phyloP scores from a whole-genome alignment of 2,888 invertebrate species.

The Drosophila pseudotalamancana region DNA sequence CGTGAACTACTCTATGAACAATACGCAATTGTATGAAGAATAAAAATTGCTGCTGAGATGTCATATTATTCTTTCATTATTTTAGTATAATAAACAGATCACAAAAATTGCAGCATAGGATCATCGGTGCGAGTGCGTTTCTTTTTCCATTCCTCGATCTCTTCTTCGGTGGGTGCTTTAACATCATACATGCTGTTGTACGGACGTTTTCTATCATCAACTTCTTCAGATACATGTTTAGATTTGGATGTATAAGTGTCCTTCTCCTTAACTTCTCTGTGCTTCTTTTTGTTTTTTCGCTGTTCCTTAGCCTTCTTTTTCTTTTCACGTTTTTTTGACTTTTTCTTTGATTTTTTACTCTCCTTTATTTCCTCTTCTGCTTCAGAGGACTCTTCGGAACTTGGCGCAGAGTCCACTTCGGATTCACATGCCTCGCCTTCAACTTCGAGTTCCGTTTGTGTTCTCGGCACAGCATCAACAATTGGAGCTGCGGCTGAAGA shows the following conservation, averaged over 20 bases:
- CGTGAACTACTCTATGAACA: slow-evolving; percentile 97
- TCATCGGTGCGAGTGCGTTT: slow-evolving; percentile 94
- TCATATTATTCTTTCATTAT: neutral
- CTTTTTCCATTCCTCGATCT: slow-evolving; percentile 96
- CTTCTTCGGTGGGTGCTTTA: slow-evolving; percentile 94
- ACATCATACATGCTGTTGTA: slow-evolving; percentile 96
- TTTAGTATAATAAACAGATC: slow-evolving; percentile 4
- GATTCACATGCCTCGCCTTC: slow-evolving; percentile 80
- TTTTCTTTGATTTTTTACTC: slow-evolving; percentile 74
- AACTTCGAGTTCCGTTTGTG: slow-evolving; percentile 36
- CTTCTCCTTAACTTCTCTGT: slow-evolving; percentile 50
- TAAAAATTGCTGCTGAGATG: slow-evolving; percentile 1
- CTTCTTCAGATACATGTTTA: slow-evolving; percentile 83
- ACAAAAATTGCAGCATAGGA: slow-evolving; percentile 93
- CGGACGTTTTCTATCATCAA: slow-evolving; percentile 95
- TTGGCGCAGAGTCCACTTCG: slow-evolving; percentile 38
- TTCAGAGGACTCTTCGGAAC: slow-evolving; percentile 51
- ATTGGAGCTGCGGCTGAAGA: slow-evolving; percentile 9
- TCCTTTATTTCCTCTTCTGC: slow-evolving; percentile 49
- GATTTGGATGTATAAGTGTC: slow-evolving; percentile 69
- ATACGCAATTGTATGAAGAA: slow-evolving; percentile 94
- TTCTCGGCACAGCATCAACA: slow-evolving; percentile 21
- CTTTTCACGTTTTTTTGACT: slow-evolving; percentile 77
- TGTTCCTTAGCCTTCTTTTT: slow-evolving; percentile 83
- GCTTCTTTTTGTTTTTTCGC: slow-evolving; percentile 72